These are phyloP conservation scores for Archips xylosteana DNA, from an alignment of 2,888 invertebrate species.

Conservation along the genomic window DNA sequence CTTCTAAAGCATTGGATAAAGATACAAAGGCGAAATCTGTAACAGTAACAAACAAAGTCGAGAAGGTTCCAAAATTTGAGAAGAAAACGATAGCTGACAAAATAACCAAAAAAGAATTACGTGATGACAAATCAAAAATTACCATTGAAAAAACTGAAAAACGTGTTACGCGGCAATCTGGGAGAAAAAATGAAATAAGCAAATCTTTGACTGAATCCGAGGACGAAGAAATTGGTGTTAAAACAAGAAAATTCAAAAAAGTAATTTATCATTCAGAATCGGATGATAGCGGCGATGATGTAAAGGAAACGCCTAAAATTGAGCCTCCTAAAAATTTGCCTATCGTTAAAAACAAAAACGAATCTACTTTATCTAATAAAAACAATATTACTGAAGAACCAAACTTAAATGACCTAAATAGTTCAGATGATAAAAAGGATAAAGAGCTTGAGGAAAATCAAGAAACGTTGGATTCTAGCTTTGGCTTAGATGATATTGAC, in stretches of 20 bases:
- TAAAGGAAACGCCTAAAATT: conserved; percentile 28
- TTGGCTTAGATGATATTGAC: conserved; percentile 68
- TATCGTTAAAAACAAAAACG: background rate
- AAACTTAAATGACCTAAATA: background rate
- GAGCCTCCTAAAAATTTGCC: conserved; percentile 31
- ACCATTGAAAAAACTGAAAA: conserved; percentile 43
- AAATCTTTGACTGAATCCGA: conserved; percentile 33
- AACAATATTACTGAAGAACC: background rate
- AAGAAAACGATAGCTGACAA: conserved; percentile 23
- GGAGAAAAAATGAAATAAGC: conserved; percentile 48
- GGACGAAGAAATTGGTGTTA: conserved; percentile 42
- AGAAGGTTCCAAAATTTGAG: background rate
- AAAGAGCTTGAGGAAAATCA: conserved; percentile 21
- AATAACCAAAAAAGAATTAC: background rate
- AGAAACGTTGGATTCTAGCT: conserved; percentile 53
- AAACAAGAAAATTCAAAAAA: conserved; percentile 56
- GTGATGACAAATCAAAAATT: conserved; percentile 15
- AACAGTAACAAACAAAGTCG: conserved; percentile 32
- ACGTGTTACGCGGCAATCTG: conserved; percentile 59
- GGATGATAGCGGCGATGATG: conserved; percentile 47
- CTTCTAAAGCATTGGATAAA: conserved; percentile 37
- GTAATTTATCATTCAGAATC: conserved; percentile 64
- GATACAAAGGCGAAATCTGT: conserved; percentile 41
- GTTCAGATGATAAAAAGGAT: conserved; percentile 25
- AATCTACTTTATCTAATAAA: background rate